Percentiles rank a stretch among this genome's conserved stretches.
Conservation (phyloP, 2,113 vertebrate species). For the Tonatia bakeri region DNA sequence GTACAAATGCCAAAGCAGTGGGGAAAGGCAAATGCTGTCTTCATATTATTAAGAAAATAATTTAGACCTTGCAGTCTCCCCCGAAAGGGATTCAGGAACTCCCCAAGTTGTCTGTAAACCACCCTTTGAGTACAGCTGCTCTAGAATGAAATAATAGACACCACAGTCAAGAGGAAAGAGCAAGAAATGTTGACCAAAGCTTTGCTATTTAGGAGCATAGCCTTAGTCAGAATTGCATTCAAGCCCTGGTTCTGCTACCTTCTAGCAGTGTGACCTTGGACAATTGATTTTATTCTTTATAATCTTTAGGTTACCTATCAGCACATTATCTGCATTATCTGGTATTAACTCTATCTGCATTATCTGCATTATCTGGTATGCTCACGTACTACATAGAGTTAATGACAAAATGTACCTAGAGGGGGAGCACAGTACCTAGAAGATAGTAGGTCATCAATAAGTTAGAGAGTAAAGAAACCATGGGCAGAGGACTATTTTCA, state of each 20-base stretch:
- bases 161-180: not conserved
- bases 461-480: not conserved
- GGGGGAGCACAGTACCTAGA: not conserved
- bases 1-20: not conserved
- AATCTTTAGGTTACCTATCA: not conserved
- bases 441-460: not conserved
- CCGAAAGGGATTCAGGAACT: not conserved
- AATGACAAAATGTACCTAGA: not conserved
- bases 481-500: not conserved
- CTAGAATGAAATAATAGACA: not conserved
- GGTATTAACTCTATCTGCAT: not conserved
- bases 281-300: not conserved
- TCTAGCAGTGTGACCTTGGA: not conserved
- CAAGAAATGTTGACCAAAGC: not conserved
- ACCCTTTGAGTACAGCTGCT: not conserved
- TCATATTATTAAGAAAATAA: not conserved
- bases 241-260: not conserved
- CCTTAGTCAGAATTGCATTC: not conserved
- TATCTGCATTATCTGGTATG: not conserved
- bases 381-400: not conserved
- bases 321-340: not conserved
- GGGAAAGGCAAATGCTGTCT: not conserved
- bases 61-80: not conserved
- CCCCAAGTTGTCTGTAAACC: not conserved
- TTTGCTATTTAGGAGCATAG: not conserved